Base-by-base conservation (phyloP, 2,113 vertebrate genomes). In the Eulemur macaco region DNA sequence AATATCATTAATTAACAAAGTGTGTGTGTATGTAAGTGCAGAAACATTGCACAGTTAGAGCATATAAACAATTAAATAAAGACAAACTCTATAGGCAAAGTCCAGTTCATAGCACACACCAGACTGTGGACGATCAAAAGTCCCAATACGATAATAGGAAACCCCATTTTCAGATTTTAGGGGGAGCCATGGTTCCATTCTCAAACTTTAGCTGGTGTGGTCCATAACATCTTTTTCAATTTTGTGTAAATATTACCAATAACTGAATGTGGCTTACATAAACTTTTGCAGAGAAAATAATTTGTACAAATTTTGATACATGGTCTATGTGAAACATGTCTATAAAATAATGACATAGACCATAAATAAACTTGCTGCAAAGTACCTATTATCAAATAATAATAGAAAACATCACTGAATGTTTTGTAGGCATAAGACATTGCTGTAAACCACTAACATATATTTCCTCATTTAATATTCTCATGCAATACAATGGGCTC, bases 401-500 rank as follows among this genome's bases (percentile, higher is more conserved):
- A 86, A 50, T 13, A 34, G 6, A 23, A 14, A 71, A 10, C 4
- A 74, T 15, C 54, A 37, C 8, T 64, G 25, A 39, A 64, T 94
- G 18, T 21, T 56, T 69, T 6, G 0, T 21, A 69, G 23, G 0
- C 60, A 1, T 29, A 17, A 63, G 12, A 1, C 31, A 18, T 69
- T 89, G 23, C 47, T 37, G 34, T 34, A 74, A 37, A 17, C 14
- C 3, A 64, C 15, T 37, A 73, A 85, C 23, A 47, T 23, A 11
- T 64, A 58, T 50, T 60, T 77, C 4, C 60, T 91, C 18, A 39
- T 81, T 81, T 21, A 50, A 1, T 58, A 42, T 1, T 69, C 10
- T 31, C 1, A n/a, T 27, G 20, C 80, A 37, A 31, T 68, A 34
- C 50, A 76, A 54, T 54, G 29, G 56, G 14, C 23, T 34, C 1